Conservation (phyloP, 2,797 vertebrate genomes). For the Takifugu rubripes region DNA sequence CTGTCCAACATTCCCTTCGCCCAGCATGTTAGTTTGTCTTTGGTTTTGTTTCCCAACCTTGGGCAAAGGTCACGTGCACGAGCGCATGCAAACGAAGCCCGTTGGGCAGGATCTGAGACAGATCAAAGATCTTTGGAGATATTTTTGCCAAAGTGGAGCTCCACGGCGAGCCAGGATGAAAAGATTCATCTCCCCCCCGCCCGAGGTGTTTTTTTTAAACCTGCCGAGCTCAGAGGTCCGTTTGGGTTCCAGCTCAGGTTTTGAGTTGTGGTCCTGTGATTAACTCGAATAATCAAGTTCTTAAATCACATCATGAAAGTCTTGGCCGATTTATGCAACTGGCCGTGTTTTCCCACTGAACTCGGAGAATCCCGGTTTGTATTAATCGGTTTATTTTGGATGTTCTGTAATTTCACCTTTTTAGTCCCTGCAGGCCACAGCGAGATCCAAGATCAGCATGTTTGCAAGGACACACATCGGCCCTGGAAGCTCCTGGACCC, state of each 20-base stretch:
- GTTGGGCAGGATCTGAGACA: too few relatives aligned
- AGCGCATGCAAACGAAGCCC: too few relatives aligned
- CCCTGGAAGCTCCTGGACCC: conserved; percentile 1
- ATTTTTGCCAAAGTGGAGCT: not conserved
- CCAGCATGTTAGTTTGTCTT: not conserved
- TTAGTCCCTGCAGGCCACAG: conserved; percentile 25
- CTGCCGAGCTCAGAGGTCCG: too few relatives aligned
- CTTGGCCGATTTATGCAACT: not conserved
- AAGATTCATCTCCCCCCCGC: too few relatives aligned
- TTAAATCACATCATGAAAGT: not conserved
- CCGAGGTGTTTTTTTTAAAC: too few relatives aligned
- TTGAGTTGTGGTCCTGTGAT: not conserved
- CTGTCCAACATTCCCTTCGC: not conserved
- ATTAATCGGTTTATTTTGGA: conserved; percentile 37
- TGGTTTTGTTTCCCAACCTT: too few relatives aligned
- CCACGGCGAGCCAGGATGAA: too few relatives aligned
- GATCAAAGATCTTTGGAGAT: too few relatives aligned
- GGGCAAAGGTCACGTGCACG: too few relatives aligned
- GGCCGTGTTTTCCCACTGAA: conserved; percentile 5
- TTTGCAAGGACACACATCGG: not conserved
- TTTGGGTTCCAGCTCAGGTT: not conserved
- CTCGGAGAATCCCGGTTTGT: conserved; percentile 24
- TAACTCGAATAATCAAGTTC: not conserved
- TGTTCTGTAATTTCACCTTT: conserved; percentile 30
- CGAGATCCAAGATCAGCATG: not conserved